Conservation (phyloP, 1,140 invertebrate genomes). For the Microvelia longipes region DNA sequence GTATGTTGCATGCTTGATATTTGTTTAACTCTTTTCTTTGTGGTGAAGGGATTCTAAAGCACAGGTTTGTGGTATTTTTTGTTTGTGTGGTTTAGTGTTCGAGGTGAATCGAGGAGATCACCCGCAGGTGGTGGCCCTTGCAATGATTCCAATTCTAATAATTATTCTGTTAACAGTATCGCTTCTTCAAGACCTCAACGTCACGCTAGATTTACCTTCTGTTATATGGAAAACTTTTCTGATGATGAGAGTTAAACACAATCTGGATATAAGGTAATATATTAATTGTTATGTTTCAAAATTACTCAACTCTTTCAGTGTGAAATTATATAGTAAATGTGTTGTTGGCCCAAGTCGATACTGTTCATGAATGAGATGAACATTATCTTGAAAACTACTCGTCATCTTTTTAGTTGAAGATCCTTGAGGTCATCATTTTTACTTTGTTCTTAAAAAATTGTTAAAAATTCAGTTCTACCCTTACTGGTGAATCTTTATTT, state of each 20-base stretch:
- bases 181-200: constrained; percentile 20
- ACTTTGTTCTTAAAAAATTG: too few species aligned
- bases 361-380: too few species aligned
- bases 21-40: not conserved
- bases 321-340: too few species aligned
- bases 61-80: not conserved
- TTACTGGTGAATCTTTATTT: too few species aligned
- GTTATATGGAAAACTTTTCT: constrained; percentile 23
- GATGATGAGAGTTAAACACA: constrained; percentile 21
- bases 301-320: too few species aligned
- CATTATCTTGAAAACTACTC: too few species aligned
- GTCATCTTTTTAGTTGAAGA: too few species aligned
- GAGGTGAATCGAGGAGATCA: constrained; percentile 10
- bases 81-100: constrained; percentile 4
- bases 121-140: not conserved
- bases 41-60: not conserved
- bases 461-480: too few species aligned
- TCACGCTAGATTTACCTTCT: constrained; percentile 23
- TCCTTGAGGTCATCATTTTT: too few species aligned
- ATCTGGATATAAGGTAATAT: too few species aligned
- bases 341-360: too few species aligned
- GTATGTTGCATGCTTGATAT: not conserved
- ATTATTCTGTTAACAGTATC: constrained; percentile 16
- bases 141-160: constrained; percentile 10
- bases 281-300: too few species aligned